A percentile compares a stretch with the other conserved stretches of the same genome.
Evolutionary conservation across 2,888 invertebrate genomes (phyloP).

Genomic region (Drosophila colorata): DNA sequence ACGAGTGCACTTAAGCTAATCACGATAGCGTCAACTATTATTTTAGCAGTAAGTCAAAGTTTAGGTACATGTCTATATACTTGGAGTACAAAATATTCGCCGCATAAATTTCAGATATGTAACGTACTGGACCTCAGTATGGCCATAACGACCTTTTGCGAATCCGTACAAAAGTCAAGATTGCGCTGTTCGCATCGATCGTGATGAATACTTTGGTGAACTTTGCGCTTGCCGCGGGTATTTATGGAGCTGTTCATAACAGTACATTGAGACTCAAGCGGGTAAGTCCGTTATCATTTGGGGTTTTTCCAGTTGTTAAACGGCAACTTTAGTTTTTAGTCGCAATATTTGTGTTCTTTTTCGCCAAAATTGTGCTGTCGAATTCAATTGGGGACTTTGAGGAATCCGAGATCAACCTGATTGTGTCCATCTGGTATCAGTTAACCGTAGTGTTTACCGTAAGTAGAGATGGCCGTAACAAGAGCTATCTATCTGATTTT

Average conservation of each 20-base stretch:
- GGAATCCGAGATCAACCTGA: not conserved
- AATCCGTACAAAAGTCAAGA: not conserved
- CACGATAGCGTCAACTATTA: not conserved
- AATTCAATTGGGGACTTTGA: conserved; percentile 2
- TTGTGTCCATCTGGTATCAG: conserved; percentile 21
- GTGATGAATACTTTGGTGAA: conserved; percentile 17
- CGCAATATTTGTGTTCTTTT: conserved; percentile 20
- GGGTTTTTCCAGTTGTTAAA: not conserved
- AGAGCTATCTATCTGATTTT: too few relatives aligned
- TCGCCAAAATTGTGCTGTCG: conserved; percentile 28
- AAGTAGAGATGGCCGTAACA: not conserved
- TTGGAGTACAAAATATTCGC: too few relatives aligned
- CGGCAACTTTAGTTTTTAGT: conserved; percentile 22
- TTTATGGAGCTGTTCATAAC: conserved; percentile 16
- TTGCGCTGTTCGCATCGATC: conserved; percentile 9
- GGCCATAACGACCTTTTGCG: conserved; percentile 6
- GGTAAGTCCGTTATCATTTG: conserved; percentile 8
- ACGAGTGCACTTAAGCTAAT: not conserved
- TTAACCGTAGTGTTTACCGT: conserved; percentile 26
- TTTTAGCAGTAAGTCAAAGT: conserved; percentile 26
- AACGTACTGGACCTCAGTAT: conserved; percentile 8
- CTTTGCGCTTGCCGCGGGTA: conserved; percentile 21
- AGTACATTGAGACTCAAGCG: conserved; percentile 10
- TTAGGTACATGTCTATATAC: not conserved
- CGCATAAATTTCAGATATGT: conserved; percentile 14